These are phyloP conservation scores for Apolygus lucorum DNA, from an alignment of 1,140 invertebrate species.

Conservation along the genomic window DNA sequence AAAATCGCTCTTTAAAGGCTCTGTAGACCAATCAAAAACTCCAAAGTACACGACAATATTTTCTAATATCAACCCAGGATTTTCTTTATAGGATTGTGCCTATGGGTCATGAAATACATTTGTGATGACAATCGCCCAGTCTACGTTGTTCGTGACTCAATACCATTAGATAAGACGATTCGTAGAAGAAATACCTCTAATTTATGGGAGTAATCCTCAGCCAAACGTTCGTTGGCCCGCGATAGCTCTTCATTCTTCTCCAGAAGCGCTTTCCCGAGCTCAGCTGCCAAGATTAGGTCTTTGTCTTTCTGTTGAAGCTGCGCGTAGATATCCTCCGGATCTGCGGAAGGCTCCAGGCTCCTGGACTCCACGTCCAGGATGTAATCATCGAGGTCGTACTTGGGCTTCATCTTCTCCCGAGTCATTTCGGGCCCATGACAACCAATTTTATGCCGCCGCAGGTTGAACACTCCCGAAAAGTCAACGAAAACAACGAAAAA, in stretches of 20 bases:
- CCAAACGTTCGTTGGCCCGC: slow-evolving; percentile 70
- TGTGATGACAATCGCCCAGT: too few species aligned
- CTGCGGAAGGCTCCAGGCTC: slow-evolving; percentile 40
- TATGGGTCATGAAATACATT: too few species aligned
- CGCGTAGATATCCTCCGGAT: slow-evolving; percentile 62
- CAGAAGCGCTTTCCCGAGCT: slow-evolving; percentile 86
- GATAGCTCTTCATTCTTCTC: slow-evolving; percentile 90
- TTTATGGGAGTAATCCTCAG: slow-evolving; percentile 84
- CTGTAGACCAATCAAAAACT: too few species aligned
- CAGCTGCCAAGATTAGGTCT: slow-evolving; percentile 84
- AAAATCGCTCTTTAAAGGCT: too few species aligned
- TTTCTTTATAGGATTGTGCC: too few species aligned
- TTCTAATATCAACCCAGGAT: too few species aligned
- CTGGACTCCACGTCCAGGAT: slow-evolving; percentile 47
- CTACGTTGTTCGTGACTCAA: too few species aligned
- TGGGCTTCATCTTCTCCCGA: slow-evolving; percentile 34
- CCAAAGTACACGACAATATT: too few species aligned
- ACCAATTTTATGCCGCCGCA: not conserved
- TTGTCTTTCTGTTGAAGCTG: slow-evolving; percentile 86
- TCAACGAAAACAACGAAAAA: too few species aligned
- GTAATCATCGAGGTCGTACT: slow-evolving; percentile 46
- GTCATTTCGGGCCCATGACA: slow-evolving; percentile 21
- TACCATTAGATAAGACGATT: too few species aligned
- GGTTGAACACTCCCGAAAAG: too few species aligned
- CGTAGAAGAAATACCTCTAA: slow-evolving; percentile 67